Evolutionary conservation across 2,797 vertebrate genomes (phyloP).

Genomic region (Apogon talboti): DNA sequence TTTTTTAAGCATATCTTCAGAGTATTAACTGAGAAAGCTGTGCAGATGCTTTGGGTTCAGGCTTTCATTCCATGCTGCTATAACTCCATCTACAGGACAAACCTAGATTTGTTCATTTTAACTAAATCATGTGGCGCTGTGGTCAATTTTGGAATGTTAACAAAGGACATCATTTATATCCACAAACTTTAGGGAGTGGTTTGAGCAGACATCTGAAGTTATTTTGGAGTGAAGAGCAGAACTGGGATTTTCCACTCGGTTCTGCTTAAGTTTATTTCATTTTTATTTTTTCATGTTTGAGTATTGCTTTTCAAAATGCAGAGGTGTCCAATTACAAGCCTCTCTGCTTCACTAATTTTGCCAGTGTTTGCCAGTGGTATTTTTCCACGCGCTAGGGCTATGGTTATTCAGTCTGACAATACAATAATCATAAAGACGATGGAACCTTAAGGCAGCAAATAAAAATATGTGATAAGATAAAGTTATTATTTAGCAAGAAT

Average conservation of each 20-base stretch:
- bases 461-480: not conserved
- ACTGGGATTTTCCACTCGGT: not conserved
- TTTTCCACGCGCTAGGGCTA: not conserved
- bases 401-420: not conserved
- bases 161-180: slow-evolving; percentile 34
- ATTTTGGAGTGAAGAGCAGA: not conserved
- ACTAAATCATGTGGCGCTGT: slow-evolving; percentile 34
- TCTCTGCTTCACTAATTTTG: not conserved
- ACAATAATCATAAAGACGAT: not conserved
- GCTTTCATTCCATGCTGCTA: not conserved
- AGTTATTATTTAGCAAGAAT: not conserved
- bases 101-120: not conserved
- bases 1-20: not conserved
- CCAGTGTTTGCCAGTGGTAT: not conserved
- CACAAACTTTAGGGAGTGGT: slow-evolving; percentile 6
- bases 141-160: slow-evolving; percentile 28
- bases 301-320: not conserved
- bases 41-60: not conserved
- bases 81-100: slow-evolving; percentile 46
- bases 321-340: not conserved
- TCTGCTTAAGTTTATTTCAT: not conserved
- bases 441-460: not conserved
- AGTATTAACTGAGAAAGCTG: not conserved
- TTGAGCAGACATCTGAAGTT: slow-evolving; percentile 8
- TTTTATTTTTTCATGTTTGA: not conserved